These are phyloP conservation scores for Caenorhabditis uteleia DNA, from an alignment of 2,888 invertebrate genomes.

Conservation along the genomic window DNA sequence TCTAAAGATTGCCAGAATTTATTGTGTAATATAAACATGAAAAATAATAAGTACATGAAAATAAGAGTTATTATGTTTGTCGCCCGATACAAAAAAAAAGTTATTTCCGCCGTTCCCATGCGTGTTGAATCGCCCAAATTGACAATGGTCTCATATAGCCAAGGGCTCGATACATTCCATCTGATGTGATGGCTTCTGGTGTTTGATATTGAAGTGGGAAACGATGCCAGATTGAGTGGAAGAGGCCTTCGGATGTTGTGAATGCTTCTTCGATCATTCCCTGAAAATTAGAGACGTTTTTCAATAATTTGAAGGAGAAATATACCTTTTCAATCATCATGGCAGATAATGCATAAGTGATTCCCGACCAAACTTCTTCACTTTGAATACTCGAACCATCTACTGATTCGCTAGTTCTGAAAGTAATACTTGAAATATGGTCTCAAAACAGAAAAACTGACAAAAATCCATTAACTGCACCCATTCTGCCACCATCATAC, in stretches of 20 bases:
- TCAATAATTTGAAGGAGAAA: constrained; percentile 34
- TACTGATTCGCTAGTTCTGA: constrained; percentile 72
- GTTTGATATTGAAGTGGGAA: constrained; percentile 75
- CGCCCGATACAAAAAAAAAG: no score
- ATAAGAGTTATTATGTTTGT: no score
- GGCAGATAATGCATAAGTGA: constrained; percentile 83
- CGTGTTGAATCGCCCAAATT: constrained; percentile 88
- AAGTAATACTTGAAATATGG: constrained; percentile 7
- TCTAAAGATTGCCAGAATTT: not conserved
- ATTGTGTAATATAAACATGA: not conserved
- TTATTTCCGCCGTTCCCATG: constrained; percentile 66
- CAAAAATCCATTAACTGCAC: constrained; percentile 87
- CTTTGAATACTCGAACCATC: constrained; percentile 82
- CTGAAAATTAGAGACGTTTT: no score
- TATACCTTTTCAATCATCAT: constrained; percentile 77
- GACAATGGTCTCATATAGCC: constrained; percentile 90
- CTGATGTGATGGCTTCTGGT: constrained; percentile 85
- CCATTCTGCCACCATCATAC: constrained; percentile 81
- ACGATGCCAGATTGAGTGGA: constrained; percentile 80
- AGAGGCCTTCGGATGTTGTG: constrained; percentile 84
- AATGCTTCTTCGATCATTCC: constrained; percentile 86
- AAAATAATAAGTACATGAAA: no score
- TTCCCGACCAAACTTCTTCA: constrained; percentile 90
- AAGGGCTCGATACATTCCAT: constrained; percentile 78
- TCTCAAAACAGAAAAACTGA: constrained; percentile 14